Evolutionary conservation across 1,140 invertebrate species (phyloP), one percentile per base, ranked within the genome.

Genomic region (Homarus americanus): DNA sequence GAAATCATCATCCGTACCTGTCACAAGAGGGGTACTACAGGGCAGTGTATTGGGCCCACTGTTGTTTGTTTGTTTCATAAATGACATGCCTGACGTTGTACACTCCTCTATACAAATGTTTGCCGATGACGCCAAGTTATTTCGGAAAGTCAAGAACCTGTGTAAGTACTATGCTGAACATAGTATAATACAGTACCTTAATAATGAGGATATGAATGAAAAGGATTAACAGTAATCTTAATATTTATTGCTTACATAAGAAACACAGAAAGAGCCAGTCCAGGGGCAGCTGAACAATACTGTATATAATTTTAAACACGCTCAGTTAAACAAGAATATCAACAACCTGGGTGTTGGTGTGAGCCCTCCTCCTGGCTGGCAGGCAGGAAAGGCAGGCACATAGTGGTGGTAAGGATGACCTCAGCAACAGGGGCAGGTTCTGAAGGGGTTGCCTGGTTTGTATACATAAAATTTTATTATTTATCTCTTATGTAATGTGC

Each of bases 281-380:
- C 75, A 41, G 20, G 76, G n/a, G 41, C 40, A 49, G 28, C 40
- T 79, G 7, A 79, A 44, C 76, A 79, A 79, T 41, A 20, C 44
- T 49, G 53, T 20, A 49, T 79, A 49, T 79, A 44, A 5, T 79
- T 44, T 20, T 58, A 58, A 58, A 58, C 53, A 58, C 53, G 53
- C 53, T 58, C n/a, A n/a, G 76, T 24, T 79, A 41, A 79, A 79
- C 76, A 79, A 79, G 76, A 79, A 49, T 79, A 79, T 58, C 53
- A 58, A 79, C 76, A 79, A 79, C 76, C 38, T 79, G 76, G 76
- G 24, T 79, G 32, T 24, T 44, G 40, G 12, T 49, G 9, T 4
- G 12, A 38, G 76, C 32, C 36, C 76, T 49, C 36, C 36, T n/a
- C 76, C 76, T 49, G 40, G n/a, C 63, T 69, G 1, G 63, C 63